Evolutionary conservation across 2,888 invertebrate genomes (phyloP).

Genomic region (Amblyjoppa proteus): DNA sequence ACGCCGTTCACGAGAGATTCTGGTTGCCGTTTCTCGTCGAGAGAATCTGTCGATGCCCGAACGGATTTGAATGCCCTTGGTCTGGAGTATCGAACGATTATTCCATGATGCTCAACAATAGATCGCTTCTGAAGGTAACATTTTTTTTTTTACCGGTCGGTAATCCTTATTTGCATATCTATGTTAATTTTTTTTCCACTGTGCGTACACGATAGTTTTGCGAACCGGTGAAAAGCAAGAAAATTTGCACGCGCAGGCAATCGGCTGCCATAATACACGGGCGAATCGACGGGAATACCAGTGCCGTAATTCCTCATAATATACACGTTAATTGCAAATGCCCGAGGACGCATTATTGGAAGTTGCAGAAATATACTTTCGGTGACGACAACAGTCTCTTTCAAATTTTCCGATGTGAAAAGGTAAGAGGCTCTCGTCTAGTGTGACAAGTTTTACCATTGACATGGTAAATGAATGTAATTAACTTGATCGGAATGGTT

Average conservation of each 20-base stretch:
- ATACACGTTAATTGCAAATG: constrained; percentile 86
- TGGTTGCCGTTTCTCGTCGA: constrained; percentile 88
- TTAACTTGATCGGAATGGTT: neutral
- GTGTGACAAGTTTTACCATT: neutral
- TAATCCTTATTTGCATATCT: constrained; percentile 23
- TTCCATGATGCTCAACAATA: constrained; percentile 87
- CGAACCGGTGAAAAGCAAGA: constrained; percentile 84
- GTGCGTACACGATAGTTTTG: constrained; percentile 86
- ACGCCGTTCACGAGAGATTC: constrained; percentile 86
- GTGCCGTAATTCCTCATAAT: constrained; percentile 83
- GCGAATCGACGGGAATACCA: constrained; percentile 84
- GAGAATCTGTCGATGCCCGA: constrained; percentile 88
- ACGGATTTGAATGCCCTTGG: constrained; percentile 86
- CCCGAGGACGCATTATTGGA: constrained; percentile 86
- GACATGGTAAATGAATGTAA: neutral
- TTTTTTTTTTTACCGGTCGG: neutral
- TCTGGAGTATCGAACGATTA: constrained; percentile 83
- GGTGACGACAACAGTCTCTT: constrained; percentile 76
- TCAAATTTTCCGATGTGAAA: constrained; percentile 85
- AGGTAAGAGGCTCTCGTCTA: constrained; percentile 69
- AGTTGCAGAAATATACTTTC: constrained; percentile 80
- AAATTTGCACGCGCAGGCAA: constrained; percentile 83
- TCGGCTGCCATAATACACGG: constrained; percentile 84
- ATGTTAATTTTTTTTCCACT: constrained; percentile 50
- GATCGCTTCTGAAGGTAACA: constrained; percentile 87